Evolutionary conservation across 2,113 vertebrate genomes (phyloP).

Genomic region (Corythaixoides concolor): DNA sequence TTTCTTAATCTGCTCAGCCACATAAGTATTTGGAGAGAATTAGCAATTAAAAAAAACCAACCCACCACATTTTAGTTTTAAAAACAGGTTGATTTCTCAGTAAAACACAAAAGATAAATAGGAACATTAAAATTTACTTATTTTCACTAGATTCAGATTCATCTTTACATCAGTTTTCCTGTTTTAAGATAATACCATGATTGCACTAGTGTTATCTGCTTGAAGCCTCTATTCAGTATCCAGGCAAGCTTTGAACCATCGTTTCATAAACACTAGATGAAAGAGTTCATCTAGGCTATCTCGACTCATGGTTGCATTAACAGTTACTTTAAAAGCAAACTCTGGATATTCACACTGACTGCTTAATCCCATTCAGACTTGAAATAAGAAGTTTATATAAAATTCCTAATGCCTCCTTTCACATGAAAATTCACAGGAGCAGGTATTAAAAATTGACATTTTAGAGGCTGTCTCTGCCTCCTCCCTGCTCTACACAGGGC

Average conservation of each 20-base stretch:
- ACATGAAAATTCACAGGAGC: background rate
- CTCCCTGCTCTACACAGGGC: background rate
- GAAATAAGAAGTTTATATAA: background rate
- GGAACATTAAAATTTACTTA: background rate
- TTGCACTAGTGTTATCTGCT: background rate
- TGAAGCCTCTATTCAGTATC: background rate
- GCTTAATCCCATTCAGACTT: background rate
- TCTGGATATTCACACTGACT: background rate
- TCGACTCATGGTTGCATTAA: conserved; percentile 17
- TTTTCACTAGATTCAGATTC: background rate
- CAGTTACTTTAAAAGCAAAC: conserved; percentile 24
- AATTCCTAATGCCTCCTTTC: background rate
- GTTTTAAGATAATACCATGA: background rate
- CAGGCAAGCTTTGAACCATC: conserved; percentile 19
- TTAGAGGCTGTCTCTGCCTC: background rate
- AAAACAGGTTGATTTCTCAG: background rate
- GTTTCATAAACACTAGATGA: conserved; percentile 17
- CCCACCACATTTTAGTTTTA: background rate
- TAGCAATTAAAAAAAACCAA: background rate
- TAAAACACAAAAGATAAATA: background rate
- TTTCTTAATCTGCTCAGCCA: background rate
- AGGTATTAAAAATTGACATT: background rate
- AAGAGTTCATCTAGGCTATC: conserved; percentile 15
- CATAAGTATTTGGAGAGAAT: background rate
- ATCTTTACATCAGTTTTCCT: background rate